A percentile compares a stretch with the other conserved stretches of the same genome.
These are phyloP conservation scores for Timema cristinae DNA, from an alignment of 2,888 invertebrate genomes.

Conservation along the genomic window DNA sequence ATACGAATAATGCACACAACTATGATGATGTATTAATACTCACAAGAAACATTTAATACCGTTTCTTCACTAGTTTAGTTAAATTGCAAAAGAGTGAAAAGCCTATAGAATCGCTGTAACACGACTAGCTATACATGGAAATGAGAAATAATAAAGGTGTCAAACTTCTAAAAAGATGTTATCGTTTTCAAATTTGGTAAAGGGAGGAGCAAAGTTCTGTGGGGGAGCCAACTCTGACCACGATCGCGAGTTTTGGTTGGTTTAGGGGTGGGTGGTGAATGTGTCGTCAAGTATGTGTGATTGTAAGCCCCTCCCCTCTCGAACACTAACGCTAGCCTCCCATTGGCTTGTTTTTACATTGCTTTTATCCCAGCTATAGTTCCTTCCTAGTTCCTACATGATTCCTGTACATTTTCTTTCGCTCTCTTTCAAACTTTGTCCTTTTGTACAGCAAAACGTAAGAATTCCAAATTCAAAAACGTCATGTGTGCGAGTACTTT, in stretches of 20 bases:
- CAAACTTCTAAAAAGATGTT: too few relatives aligned
- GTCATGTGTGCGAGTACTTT: not conserved
- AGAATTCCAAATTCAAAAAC: slow-evolving; percentile 12
- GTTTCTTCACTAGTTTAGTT: too few relatives aligned
- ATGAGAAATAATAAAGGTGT: too few relatives aligned
- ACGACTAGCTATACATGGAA: too few relatives aligned
- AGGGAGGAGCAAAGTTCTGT: slow-evolving; percentile 8
- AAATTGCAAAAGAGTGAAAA: too few relatives aligned
- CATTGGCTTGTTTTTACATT: slow-evolving; percentile 24
- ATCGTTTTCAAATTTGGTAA: not conserved
- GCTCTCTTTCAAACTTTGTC: slow-evolving; percentile 11
- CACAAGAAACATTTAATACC: too few relatives aligned
- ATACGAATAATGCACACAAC: too few relatives aligned
- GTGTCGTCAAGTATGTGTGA: slow-evolving; percentile 19
- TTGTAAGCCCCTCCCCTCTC: slow-evolving; percentile 25
- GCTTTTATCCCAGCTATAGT: slow-evolving; percentile 10
- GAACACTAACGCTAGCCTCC: slow-evolving; percentile 15
- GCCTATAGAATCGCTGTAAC: too few relatives aligned
- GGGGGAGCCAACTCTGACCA: slow-evolving; percentile 8
- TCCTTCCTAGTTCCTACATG: slow-evolving; percentile 13
- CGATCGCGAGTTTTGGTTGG: slow-evolving; percentile 9
- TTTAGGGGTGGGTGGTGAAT: slow-evolving; percentile 24
- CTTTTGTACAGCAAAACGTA: not conserved
- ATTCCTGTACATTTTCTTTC: slow-evolving; percentile 4
- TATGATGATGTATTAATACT: too few relatives aligned